A percentile compares a stretch with the other conserved stretches of the same genome.
These are phyloP conservation scores for Scaptodrosophila latifasciaeformis DNA, from an alignment of 2,888 invertebrate species.

Conservation along the genomic window DNA sequence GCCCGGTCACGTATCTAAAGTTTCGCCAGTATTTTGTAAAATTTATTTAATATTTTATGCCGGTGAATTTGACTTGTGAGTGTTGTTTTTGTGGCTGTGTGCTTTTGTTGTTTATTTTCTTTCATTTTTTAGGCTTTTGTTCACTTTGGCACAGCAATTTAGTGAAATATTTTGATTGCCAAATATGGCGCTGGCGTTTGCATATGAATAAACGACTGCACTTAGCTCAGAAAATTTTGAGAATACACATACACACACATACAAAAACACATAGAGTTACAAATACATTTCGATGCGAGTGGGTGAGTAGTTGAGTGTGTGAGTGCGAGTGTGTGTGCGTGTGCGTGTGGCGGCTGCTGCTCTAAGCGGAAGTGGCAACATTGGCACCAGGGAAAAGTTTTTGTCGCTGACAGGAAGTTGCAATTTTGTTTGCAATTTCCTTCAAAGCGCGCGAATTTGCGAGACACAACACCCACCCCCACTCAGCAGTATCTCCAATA, in stretches of 20 bases:
- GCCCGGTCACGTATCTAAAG: conserved; percentile 61
- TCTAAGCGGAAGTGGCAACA: conserved; percentile 68
- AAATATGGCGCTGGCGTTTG: conserved; percentile 57
- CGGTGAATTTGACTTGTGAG: conserved; percentile 26
- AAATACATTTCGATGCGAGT: not conserved
- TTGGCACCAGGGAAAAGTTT: conserved; percentile 68
- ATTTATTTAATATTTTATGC: conserved; percentile 62
- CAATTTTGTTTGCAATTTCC: conserved; percentile 74
- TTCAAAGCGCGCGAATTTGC: conserved; percentile 52
- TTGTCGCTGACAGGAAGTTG: conserved; percentile 71
- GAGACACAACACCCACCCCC: conserved; percentile 1
- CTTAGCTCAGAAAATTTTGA: conserved; percentile 40
- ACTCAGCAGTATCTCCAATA: conserved; percentile 20
- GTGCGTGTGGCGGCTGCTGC: conserved; percentile 13
- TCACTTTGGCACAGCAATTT: conserved; percentile 57
- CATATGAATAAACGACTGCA: conserved; percentile 69
- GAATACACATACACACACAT: conserved; percentile 26
- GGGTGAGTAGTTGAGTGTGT: too few relatives aligned
- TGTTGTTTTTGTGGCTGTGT: conserved; percentile 25
- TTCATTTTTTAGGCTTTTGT: conserved; percentile 36
- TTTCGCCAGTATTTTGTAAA: conserved; percentile 32
- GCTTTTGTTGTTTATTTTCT: conserved; percentile 15
- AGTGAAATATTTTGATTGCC: conserved; percentile 69
- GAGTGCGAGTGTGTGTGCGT: conserved; percentile 14
- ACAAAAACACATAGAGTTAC: conserved; percentile 5